Percentiles rank a stretch among this genome's conserved stretches.
Conservation (phyloP, 2,113 vertebrate genomes). For the Channa maculata region DNA sequence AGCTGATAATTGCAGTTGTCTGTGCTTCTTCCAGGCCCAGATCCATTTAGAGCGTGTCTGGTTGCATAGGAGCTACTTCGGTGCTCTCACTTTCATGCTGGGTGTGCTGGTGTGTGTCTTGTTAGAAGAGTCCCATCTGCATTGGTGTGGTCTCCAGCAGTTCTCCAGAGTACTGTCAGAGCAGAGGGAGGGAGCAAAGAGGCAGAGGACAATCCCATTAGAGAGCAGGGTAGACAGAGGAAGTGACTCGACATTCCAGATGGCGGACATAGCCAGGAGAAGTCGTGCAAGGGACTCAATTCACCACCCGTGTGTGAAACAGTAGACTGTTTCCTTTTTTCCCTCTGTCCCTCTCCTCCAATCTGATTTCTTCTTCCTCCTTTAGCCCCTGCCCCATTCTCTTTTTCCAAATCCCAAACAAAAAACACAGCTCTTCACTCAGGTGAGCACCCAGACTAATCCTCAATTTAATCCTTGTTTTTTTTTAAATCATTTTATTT, state of each 20-base stretch:
- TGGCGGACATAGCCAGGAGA: conserved; percentile 74
- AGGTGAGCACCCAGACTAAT: conserved; percentile 26
- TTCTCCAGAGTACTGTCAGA: conserved; percentile 63
- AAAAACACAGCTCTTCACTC: conserved; percentile 28
- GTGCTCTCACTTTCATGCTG: conserved; percentile 60
- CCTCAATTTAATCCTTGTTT: conserved; percentile 23
- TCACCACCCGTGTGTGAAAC: conserved; percentile 75
- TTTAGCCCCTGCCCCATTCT: conserved; percentile 35
- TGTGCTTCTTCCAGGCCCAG: conserved; percentile 58
- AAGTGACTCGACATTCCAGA: conserved; percentile 82
- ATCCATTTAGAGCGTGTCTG: conserved; percentile 58
- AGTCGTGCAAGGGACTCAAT: conserved; percentile 79
- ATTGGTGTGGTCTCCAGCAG: conserved; percentile 54
- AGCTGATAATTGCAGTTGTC: conserved; percentile 79
- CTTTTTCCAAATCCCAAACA: conserved; percentile 54
- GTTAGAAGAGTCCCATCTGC: conserved; percentile 50
- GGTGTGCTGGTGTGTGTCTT: conserved; percentile 55
- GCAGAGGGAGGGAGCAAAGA: conserved; percentile 62
- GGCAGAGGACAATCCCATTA: conserved; percentile 64
- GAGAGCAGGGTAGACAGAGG: conserved; percentile 72
- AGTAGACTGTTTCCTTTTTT: conserved; percentile 63
- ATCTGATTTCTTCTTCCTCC: conserved; percentile 35
- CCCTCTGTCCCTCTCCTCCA: conserved; percentile 19
- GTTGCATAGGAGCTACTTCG: conserved; percentile 49
- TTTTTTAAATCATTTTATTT: conserved; percentile 27